These are phyloP conservation scores for Gallinago paraguaiae DNA, from an alignment of 2,113 vertebrate species.

Conservation along the genomic window DNA sequence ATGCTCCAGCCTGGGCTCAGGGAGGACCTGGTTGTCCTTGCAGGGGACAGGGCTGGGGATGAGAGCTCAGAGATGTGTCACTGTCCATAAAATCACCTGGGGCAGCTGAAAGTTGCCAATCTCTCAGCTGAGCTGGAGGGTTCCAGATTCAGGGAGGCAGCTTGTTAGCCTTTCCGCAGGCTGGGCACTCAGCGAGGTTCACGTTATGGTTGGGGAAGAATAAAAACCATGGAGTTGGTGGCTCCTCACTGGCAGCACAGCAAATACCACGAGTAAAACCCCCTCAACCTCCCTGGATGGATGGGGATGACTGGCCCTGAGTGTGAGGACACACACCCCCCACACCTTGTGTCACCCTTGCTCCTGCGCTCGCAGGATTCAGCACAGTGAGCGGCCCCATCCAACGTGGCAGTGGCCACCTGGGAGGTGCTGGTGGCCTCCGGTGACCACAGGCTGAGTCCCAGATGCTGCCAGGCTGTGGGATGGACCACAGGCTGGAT, in stretches of 20 bases:
- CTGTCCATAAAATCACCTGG: neutral
- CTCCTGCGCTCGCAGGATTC: neutral
- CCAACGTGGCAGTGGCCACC: rapidly evolving
- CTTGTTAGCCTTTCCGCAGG: neutral
- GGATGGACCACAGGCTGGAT: rapidly evolving
- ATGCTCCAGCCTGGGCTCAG: rapidly evolving
- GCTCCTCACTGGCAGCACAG: neutral
- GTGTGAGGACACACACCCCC: neutral
- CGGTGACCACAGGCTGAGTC: rapidly evolving
- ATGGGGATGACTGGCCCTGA: rapidly evolving
- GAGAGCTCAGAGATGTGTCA: neutral
- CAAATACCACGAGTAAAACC: rapidly evolving
- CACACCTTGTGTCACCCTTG: rapidly evolving
- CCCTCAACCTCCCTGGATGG: neutral
- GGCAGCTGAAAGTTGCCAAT: neutral
- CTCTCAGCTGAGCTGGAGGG: neutral
- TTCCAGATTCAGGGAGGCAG: neutral
- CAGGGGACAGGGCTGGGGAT: neutral
- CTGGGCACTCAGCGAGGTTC: neutral
- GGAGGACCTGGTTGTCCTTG: neutral
- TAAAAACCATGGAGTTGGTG: neutral
- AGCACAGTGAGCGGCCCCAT: rapidly evolving
- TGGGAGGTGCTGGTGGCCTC: neutral
- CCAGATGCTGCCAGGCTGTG: neutral
- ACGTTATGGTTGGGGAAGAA: rapidly evolving